These are phyloP conservation scores for Chrysogorgia sp. DNA, from an alignment of 92 coral and sea anemone species.

Conservation along the genomic window DNA sequence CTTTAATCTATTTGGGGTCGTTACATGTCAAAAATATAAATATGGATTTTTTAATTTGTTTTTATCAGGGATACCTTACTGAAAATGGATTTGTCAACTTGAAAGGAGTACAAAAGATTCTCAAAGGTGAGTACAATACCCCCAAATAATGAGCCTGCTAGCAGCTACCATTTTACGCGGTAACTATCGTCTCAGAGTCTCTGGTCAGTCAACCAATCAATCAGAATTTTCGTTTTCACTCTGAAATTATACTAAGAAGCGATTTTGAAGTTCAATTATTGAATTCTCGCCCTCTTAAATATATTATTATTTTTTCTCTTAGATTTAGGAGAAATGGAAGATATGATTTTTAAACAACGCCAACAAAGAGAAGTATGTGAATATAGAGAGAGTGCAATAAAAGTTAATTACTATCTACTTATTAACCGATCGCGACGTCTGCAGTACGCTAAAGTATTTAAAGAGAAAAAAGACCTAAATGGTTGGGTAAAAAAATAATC, in stretches of 20 bases:
- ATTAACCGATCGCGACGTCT: too few species aligned
- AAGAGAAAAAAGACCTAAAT: too few species aligned
- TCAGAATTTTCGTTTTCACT: not conserved
- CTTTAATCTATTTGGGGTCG: too few species aligned
- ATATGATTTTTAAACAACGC: conserved; percentile 88
- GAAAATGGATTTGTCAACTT: conserved; percentile 88
- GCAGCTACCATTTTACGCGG: too few species aligned
- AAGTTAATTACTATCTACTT: not conserved
- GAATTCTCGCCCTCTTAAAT: too few species aligned
- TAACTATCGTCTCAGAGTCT: too few species aligned
- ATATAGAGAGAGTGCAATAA: not conserved
- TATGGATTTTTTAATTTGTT: not conserved
- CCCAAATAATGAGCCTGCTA: not conserved
- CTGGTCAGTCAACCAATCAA: too few species aligned
- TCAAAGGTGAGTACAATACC: conserved; percentile 60
- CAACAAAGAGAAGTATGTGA: conserved; percentile 52
- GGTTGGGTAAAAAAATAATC: too few species aligned
- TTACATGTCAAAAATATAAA: too few species aligned
- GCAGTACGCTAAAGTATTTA: too few species aligned
- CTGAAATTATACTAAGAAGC: not conserved
- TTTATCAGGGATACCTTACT: conserved; percentile 71
- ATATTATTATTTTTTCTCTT: conserved; percentile 3
- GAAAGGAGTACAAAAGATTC: conserved; percentile 79
- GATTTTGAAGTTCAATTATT: too few species aligned
- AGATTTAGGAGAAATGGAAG: conserved; percentile 96